These are phyloP conservation scores for Poeciliopsis gracilis DNA, from an alignment of 2,797 vertebrate species.

Conservation along the genomic window DNA sequence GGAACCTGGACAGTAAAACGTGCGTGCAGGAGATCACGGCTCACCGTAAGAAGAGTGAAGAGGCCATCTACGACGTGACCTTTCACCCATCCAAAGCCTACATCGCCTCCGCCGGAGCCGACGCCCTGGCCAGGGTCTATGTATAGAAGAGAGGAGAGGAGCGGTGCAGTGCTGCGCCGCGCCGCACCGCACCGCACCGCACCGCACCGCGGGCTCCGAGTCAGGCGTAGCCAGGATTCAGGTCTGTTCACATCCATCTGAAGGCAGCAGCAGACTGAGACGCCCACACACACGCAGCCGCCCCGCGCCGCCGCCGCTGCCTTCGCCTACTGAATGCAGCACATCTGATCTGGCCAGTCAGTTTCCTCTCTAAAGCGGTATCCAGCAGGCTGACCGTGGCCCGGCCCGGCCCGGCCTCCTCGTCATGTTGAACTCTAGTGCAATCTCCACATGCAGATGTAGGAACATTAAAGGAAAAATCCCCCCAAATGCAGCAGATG, in stretches of 20 bases:
- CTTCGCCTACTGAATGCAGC: slow-evolving; percentile 3
- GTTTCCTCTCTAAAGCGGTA: neutral
- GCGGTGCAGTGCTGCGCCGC: neutral
- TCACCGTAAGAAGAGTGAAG: slow-evolving; percentile 97
- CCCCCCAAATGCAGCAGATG: neutral
- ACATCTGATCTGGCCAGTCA: neutral
- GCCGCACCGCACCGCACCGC: too few relatives aligned
- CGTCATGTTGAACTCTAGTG: slow-evolving; percentile 7
- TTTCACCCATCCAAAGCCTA: slow-evolving; percentile 99
- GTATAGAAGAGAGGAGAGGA: slow-evolving; percentile 79
- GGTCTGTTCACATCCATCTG: slow-evolving; percentile 47
- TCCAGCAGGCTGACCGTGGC: slow-evolving; percentile 22
- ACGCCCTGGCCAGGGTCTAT: slow-evolving; percentile 98
- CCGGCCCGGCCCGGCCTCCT: neutral
- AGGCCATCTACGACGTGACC: slow-evolving; percentile 98
- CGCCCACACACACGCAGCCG: neutral
- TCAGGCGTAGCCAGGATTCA: slow-evolving; percentile 39
- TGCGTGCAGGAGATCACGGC: slow-evolving; percentile 99
- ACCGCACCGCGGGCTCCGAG: slow-evolving; percentile 2
- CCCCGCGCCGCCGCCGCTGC: neutral
- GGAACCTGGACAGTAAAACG: slow-evolving; percentile 99
- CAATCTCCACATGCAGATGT: slow-evolving; percentile 7
- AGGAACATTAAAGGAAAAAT: slow-evolving; percentile 31
- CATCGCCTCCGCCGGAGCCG: slow-evolving; percentile 97
- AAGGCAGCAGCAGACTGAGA: slow-evolving; percentile 13